Conservation (phyloP, 2,113 vertebrate species). For the Pseudorectes ferrugineus region DNA sequence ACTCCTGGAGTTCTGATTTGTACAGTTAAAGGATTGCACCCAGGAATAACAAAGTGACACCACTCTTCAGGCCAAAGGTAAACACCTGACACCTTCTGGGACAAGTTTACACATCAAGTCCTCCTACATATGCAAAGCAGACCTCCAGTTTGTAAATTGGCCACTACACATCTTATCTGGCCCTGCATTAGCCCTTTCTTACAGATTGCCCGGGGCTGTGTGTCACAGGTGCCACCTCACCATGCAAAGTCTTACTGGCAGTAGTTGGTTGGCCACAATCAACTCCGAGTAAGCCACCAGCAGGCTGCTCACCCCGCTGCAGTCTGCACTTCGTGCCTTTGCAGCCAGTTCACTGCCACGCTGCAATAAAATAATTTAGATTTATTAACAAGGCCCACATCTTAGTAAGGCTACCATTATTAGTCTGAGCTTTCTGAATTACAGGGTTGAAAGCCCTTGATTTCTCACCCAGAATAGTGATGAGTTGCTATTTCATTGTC, state of each 20-base stretch:
- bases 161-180: background rate
- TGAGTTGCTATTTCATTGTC: background rate
- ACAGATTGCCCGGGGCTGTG: background rate
- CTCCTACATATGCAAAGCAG: background rate
- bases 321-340: too few species aligned
- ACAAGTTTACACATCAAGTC: background rate
- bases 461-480: background rate
- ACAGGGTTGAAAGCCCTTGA: background rate
- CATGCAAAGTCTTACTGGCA: background rate
- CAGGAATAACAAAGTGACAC: background rate
- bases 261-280: rapidly evolving
- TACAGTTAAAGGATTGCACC: background rate
- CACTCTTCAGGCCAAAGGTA: background rate
- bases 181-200: background rate
- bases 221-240: background rate
- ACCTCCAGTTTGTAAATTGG: background rate
- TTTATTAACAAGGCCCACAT: background rate
- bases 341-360: background rate
- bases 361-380: background rate
- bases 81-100: background rate
- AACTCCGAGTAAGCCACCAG: background rate
- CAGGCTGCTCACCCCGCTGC: background rate
- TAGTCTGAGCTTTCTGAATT: background rate
- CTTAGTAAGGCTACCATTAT: background rate
- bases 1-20: background rate